Percentiles rank a stretch among this genome's conserved stretches.
Conservation (phyloP, 2,888 invertebrate genomes). For the Neocrepidodera transversa region DNA sequence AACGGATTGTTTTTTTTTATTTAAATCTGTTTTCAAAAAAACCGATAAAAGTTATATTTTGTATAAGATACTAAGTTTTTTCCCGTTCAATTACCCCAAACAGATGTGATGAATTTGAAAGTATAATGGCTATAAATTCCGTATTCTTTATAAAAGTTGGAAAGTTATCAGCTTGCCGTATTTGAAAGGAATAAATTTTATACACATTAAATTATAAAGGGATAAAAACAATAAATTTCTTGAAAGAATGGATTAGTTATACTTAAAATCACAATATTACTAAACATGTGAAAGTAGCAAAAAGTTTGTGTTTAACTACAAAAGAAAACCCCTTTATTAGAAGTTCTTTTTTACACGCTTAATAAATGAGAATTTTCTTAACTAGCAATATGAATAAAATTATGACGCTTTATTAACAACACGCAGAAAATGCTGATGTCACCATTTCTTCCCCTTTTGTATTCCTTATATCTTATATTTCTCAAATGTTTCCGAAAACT, state of each 20-base stretch:
- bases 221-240: neutral
- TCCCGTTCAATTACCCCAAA: conserved; percentile 4
- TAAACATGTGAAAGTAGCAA: too few species aligned
- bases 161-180: conserved; percentile 3
- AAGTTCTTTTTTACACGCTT: too few species aligned
- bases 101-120: conserved; percentile 12
- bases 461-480: conserved; percentile 14
- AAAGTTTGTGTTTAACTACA: too few species aligned
- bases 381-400: neutral
- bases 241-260: too few species aligned
- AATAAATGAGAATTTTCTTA: conserved; percentile 5
- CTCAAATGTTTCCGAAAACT: conserved; percentile 11
- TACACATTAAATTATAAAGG: conserved; percentile 2
- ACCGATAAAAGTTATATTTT: neutral
- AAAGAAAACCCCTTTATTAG: too few species aligned
- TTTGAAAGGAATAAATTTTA: neutral
- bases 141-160: conserved; percentile 4
- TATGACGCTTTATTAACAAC: conserved; percentile 6
- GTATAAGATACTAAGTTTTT: too few species aligned
- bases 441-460: conserved; percentile 14
- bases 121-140: conserved; percentile 5
- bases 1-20: too few species aligned
- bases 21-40: conserved; percentile 4
- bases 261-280: too few species aligned
- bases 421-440: conserved; percentile 5